phyloP scores from a whole-genome alignment of 2,113 vertebrate species.

The Sialia sialis region DNA sequence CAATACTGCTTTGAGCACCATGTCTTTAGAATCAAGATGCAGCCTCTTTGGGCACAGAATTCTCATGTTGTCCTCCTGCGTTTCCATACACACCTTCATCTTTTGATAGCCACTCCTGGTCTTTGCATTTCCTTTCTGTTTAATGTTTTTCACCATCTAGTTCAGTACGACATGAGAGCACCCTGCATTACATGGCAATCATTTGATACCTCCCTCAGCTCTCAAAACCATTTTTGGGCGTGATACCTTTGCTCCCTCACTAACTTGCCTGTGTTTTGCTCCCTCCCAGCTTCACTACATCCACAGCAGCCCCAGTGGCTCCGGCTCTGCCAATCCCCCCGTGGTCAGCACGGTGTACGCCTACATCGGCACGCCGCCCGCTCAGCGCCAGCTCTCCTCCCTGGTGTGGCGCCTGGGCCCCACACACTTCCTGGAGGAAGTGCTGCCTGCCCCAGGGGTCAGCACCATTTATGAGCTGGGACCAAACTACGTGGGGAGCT shows the following conservation, averaged over 20 bases:
- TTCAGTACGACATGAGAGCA: background rate
- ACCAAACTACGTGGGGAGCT: conserved; percentile 91
- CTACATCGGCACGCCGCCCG: conserved; percentile 89
- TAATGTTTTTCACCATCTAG: background rate
- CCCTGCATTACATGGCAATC: rapidly evolving
- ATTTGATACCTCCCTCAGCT: background rate
- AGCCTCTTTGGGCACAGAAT: background rate
- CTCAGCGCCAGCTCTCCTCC: conserved; percentile 88
- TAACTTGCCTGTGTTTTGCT: background rate
- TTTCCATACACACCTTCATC: background rate
- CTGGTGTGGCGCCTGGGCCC: conserved; percentile 95
- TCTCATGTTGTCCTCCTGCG: rapidly evolving
- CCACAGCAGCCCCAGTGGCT: conserved; percentile 90
- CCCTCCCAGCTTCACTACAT: conserved; percentile 90
- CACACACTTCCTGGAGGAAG: conserved; percentile 95
- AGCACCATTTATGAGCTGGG: conserved; percentile 90
- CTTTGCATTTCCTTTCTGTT: background rate
- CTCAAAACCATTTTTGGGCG: background rate
- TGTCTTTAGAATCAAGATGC: background rate
- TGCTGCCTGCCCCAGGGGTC: conserved; percentile 84
- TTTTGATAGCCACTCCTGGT: background rate
- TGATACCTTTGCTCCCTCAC: rapidly evolving
- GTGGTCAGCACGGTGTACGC: conserved; percentile 94
- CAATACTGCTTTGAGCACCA: background rate
- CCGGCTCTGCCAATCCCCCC: conserved; percentile 89